Percentiles rank a stretch among this genome's conserved stretches.
These are phyloP conservation scores for Bombus waltoni DNA, from an alignment of 1,140 invertebrate species.

Conservation along the genomic window DNA sequence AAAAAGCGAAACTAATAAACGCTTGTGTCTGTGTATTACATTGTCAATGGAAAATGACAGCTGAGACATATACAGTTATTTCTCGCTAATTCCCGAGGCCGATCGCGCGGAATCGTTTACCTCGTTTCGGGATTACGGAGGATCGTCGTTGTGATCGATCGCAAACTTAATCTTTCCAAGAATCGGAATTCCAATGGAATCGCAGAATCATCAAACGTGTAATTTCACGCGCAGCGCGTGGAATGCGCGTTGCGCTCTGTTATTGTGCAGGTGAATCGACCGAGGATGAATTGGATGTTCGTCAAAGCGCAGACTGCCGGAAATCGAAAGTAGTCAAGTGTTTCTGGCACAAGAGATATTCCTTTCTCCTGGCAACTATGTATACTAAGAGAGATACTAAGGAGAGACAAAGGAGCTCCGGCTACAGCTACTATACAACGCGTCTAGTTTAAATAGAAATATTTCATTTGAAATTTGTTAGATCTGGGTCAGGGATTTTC, in stretches of 20 bases:
- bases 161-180: constrained; percentile 13
- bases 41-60: constrained; percentile 12
- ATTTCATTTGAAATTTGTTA: no score
- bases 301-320: constrained; percentile 44
- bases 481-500: no score
- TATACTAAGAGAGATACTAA: no score
- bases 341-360: constrained; percentile 10
- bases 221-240: neutral
- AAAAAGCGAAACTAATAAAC: neutral
- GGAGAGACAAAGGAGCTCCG: neutral
- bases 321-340: constrained; percentile 62
- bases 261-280: constrained; percentile 12
- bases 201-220: neutral
- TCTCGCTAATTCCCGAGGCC: neutral
- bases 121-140: constrained; percentile 2
- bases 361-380: constrained; percentile 33
- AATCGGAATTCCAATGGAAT: constrained; percentile 1
- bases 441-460: neutral
- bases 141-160: neutral
- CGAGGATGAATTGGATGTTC: constrained; percentile 25
- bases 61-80: constrained; percentile 22
- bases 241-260: neutral
- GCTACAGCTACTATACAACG: neutral
- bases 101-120: constrained; percentile 18
- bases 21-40: neutral